A percentile compares a stretch with the other conserved stretches of the same genome.
phyloP scores from a whole-genome alignment of 2,888 invertebrate genomes.

The Barypeithes pellucidus region DNA sequence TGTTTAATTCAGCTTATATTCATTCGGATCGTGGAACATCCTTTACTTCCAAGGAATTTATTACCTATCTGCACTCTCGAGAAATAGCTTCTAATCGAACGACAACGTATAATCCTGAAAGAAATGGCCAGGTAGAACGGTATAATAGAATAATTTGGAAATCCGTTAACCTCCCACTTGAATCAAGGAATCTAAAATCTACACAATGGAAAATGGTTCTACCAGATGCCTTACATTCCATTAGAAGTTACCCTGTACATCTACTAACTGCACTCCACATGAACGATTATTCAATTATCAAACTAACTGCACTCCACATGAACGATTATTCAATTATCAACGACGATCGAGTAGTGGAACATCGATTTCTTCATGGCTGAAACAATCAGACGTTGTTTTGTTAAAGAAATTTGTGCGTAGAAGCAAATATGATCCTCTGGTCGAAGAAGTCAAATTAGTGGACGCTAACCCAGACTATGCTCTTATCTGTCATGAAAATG shows the following conservation, averaged over 20 bases:
- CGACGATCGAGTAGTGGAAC: too few species aligned
- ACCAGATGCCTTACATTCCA: not conserved
- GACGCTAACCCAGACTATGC: too few species aligned
- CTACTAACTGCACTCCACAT: too few species aligned
- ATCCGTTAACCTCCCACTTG: not conserved
- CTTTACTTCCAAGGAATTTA: not conserved
- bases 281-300: not conserved
- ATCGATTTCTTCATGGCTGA: too few species aligned
- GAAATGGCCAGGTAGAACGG: not conserved
- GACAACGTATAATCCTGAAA: not conserved
- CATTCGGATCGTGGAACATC: constrained; percentile 7
- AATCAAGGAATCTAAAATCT: not conserved
- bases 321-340: too few species aligned
- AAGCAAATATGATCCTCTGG: too few species aligned
- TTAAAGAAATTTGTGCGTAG: too few species aligned
- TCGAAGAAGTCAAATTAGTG: too few species aligned
- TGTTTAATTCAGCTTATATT: constrained; percentile 7
- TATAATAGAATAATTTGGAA: not conserved
- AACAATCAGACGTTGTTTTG: too few species aligned
- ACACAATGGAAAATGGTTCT: not conserved
- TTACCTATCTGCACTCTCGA: not conserved
- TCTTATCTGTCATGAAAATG: too few species aligned
- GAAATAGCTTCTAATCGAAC: not conserved
- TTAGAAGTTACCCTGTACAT: too few species aligned
- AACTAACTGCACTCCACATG: too few species aligned